Percentiles rank a stretch among this genome's conserved stretches.
Conservation (phyloP, 2,888 invertebrate species). For the Lithophane socia region DNA sequence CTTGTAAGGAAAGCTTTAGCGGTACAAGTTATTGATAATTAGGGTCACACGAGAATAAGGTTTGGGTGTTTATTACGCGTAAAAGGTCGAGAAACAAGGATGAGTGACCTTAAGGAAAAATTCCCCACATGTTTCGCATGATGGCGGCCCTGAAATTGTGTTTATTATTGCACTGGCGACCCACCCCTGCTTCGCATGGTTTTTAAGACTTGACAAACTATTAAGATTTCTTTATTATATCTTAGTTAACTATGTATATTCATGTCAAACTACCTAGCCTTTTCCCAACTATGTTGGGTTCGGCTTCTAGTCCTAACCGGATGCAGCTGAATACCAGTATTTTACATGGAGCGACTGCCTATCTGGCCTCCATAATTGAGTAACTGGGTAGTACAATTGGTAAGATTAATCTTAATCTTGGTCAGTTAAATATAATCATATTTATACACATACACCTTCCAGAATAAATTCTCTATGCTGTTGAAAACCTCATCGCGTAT, state of each 20-base stretch:
- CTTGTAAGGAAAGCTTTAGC: slow-evolving; percentile 58
- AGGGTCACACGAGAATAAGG: slow-evolving; percentile 51
- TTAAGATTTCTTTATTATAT: background rate
- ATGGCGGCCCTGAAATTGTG: slow-evolving; percentile 6
- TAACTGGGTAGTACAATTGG: too few species aligned
- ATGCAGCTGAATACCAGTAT: too few species aligned
- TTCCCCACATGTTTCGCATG: background rate
- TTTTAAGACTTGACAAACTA: background rate
- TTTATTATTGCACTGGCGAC: background rate
- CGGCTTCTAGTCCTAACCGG: too few species aligned
- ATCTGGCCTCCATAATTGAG: too few species aligned
- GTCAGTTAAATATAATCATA: background rate
- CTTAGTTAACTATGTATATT: too few species aligned
- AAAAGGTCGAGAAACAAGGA: slow-evolving; percentile 34
- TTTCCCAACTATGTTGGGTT: too few species aligned
- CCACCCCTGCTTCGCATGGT: background rate
- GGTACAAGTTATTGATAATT: slow-evolving; percentile 62
- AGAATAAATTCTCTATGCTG: background rate
- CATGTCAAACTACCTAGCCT: too few species aligned
- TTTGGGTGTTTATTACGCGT: slow-evolving; percentile 43
- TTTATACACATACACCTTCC: background rate
- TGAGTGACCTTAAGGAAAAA: slow-evolving; percentile 23
- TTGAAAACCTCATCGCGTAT: background rate
- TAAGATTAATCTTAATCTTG: too few species aligned
- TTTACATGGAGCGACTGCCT: too few species aligned